Conservation (phyloP, 2,888 invertebrate genomes). For the Polylopha cassiicola region DNA sequence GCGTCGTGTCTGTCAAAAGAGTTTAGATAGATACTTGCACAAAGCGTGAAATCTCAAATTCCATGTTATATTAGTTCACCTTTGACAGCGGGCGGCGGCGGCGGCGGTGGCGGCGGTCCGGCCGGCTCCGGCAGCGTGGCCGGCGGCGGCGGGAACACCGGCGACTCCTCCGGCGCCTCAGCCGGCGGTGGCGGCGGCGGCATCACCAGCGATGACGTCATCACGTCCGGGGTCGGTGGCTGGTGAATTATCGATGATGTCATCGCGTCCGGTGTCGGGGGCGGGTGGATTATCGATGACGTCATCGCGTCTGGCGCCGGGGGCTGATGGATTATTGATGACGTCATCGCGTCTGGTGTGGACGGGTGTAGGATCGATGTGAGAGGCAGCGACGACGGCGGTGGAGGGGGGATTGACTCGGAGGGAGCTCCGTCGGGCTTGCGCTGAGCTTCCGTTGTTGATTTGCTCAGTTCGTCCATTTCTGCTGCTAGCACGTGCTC, state of each 20-base stretch:
- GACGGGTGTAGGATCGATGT: slow-evolving; percentile 45
- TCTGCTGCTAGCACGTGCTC: slow-evolving; percentile 67
- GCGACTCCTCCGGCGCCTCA: slow-evolving; percentile 43
- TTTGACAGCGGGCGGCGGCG: slow-evolving; percentile 65
- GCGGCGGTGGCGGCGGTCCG: slow-evolving; percentile 82
- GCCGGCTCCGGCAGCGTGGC: slow-evolving; percentile 86
- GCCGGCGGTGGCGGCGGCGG: slow-evolving; percentile 53
- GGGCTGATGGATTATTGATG: no score
- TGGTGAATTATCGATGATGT: slow-evolving; percentile 38
- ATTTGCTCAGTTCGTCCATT: slow-evolving; percentile 61
- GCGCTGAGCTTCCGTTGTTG: slow-evolving; percentile 57
- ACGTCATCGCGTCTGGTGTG: slow-evolving; percentile 40
- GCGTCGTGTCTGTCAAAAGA: slow-evolving; percentile 48
- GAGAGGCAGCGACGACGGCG: slow-evolving; percentile 52
- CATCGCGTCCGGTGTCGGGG: slow-evolving; percentile 34
- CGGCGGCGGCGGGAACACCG: slow-evolving; percentile 59
- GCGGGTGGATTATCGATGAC: slow-evolving; percentile 28
- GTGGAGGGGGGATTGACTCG: slow-evolving; percentile 59
- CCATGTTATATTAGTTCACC: slow-evolving; percentile 33
- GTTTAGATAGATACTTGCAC: neutral
- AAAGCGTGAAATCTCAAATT: neutral
- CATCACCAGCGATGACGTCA: slow-evolving; percentile 25
- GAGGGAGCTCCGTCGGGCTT: slow-evolving; percentile 70
- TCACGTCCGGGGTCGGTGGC: slow-evolving; percentile 17
- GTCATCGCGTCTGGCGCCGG: slow-evolving; percentile 28